Base-by-base conservation (phyloP, 2,113 vertebrate species). In the Aegotheles bennettii region DNA sequence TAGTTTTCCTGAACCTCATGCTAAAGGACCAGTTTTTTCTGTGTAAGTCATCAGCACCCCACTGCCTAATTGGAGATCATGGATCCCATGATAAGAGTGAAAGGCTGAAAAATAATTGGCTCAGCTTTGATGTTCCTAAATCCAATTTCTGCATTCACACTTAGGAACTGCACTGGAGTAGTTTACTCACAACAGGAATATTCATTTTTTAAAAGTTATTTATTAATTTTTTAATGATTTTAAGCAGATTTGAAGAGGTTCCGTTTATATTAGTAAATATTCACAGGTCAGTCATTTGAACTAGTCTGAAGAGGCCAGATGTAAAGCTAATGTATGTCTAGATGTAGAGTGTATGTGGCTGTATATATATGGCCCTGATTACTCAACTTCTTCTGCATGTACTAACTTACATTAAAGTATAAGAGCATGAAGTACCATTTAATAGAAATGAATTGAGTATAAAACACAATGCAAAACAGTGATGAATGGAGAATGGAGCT, bases 101-200 rank as follows among this genome's bases (percentile, higher is more conserved):
- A 90, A 19, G 28, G 57, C 54, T 77, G 40, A 92, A 90, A 94
- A 95, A 83, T 86, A 96, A 77, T 83, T 91, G 63, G 16, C 35
- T 78, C 17, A 81, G 6, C 42, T 84, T 95, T 89, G 54, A 96
- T 93, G 59, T 75, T 65, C 18, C 26, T 93, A 95, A 94, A 95
- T 89, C 69, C n/a, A 87, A 59, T 89, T 95, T 87, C n/a, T 87
- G 33, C 11, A 50, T 78, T 61, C 56, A 45, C 54, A 63, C 28
- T 84, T 69, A 80, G 76, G 53, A 73, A 48, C 63, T 42, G 11
- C 42, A 78, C 23, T 67, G 54, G 38, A 70, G 40, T 91, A 19
- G 31, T 74, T 94, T 95, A 84, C 38, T 3, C 68, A 53, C 36
- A 86, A 84, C 20, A 92, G 40, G 53, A 69, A 7, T 69, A 73